Evolutionary conservation across 1,140 invertebrate species (phyloP).

Genomic region (Rhopalosiphum padi): DNA sequence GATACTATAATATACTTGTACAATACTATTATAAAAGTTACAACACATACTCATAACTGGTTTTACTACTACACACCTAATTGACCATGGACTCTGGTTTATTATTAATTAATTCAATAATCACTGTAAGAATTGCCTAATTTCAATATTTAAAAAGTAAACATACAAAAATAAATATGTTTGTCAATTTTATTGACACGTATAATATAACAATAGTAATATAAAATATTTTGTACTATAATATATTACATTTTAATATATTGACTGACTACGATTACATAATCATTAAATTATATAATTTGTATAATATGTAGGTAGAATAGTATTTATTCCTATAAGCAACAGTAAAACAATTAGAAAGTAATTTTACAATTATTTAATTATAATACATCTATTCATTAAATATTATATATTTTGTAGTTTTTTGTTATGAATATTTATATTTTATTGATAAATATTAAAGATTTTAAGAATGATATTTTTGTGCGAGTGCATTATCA

Average conservation of each 20-base stretch:
- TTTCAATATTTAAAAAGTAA: background rate
- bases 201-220: background rate
- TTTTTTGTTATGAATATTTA: no score
- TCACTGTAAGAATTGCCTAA: background rate
- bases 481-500: background rate
- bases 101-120: conserved; percentile 20
- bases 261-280: background rate
- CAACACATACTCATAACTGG: background rate
- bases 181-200: background rate
- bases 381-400: background rate
- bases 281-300: background rate
- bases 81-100: conserved; percentile 1
- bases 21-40: background rate
- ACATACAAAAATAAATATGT: background rate
- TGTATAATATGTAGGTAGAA: background rate
- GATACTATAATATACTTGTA: background rate
- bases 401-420: no score
- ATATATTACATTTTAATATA: background rate
- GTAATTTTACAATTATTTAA: background rate
- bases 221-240: background rate
- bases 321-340: background rate
- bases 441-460: background rate
- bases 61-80: background rate
- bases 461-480: background rate
- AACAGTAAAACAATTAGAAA: background rate